phyloP scores from a whole-genome alignment of 2,888 invertebrate genomes.

The Melanargia galathea region DNA sequence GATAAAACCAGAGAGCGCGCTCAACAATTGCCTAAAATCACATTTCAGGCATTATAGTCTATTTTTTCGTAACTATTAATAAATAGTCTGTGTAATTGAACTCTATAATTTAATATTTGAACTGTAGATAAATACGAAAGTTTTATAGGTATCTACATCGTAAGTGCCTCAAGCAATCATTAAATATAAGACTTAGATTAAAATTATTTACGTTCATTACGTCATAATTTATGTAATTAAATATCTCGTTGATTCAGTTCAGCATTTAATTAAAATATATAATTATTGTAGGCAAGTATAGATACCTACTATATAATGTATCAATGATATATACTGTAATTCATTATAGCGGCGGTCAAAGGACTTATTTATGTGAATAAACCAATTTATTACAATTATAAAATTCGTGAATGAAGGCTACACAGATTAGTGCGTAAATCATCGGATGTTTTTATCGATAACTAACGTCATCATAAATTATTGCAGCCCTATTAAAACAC shows the following conservation, averaged over 20 bases:
- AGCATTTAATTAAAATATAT: conserved; percentile 14
- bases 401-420: conserved; percentile 35
- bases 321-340: conserved; percentile 3
- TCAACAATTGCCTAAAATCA: too few species aligned
- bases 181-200: conserved; percentile 9
- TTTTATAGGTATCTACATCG: not conserved
- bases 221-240: conserved; percentile 13
- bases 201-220: conserved; percentile 16
- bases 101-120: not conserved
- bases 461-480: conserved; percentile 45
- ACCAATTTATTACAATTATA: conserved; percentile 33
- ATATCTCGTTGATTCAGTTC: conserved; percentile 6
- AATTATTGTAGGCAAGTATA: not conserved
- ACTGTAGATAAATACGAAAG: conserved; percentile 12
- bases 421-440: conserved; percentile 42
- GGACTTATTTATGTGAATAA: conserved; percentile 33
- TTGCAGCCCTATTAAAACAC: conserved; percentile 63
- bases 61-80: not conserved
- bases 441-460: conserved; percentile 44
- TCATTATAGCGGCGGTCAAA: conserved; percentile 26
- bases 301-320: not conserved
- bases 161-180: conserved; percentile 8
- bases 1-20: too few species aligned
- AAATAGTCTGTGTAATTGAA: not conserved
- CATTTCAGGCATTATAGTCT: too few species aligned